Base-by-base conservation (phyloP, 2,888 invertebrate species). In the Pandemis corylana region DNA sequence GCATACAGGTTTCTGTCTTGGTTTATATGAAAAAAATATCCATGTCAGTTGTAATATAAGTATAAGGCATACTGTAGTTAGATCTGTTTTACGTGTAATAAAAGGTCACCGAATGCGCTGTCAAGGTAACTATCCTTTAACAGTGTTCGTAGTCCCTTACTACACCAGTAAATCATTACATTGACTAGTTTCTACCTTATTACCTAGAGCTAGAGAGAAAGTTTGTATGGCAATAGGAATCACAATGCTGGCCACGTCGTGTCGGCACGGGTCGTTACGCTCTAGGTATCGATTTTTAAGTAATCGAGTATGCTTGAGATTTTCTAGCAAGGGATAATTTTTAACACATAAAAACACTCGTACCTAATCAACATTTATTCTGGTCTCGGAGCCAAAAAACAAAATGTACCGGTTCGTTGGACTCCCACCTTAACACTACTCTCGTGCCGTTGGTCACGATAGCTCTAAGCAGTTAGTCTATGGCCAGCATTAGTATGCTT, bases 61-160 rank as follows among this genome's bases (percentile, higher is more conserved):
- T 20, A 1, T 20, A 20, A 20, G 20, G 20, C 20, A 20, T 20
- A 1, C 46, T 46, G 12, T 46, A 7, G 51, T 51, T 51, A n/a
- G 6, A n/a, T 51, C 51, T 51, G n/a, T 51, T n/a, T n/a, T 2
- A 51, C 51, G 1, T 51, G 6, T 6, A 51, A 13, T n/a, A n/a
- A 51, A 51, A 51, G 51, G 51, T n/a, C 51, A 51, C n/a, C n/a
- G 51, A 51, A 51, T 51, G n/a, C 46, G 20, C 46, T 15, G 13
- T 36, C n/a, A 41, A 51, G 44, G 51, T 51, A 36, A 51, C 51
- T 51, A 66, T 51, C 51, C 28, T 15, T 13, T 36, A 20, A 46
- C 49, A 9, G 53, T 46, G 36, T 51, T 41, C 15, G 7, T 44
- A 28, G 51, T 66, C 46, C 46, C 20, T 72, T 36, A 64, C 56